Percentiles rank a stretch among this genome's conserved stretches.
These are phyloP conservation scores for Bombus huntii DNA, from an alignment of 1,140 invertebrate genomes.

Conservation along the genomic window DNA sequence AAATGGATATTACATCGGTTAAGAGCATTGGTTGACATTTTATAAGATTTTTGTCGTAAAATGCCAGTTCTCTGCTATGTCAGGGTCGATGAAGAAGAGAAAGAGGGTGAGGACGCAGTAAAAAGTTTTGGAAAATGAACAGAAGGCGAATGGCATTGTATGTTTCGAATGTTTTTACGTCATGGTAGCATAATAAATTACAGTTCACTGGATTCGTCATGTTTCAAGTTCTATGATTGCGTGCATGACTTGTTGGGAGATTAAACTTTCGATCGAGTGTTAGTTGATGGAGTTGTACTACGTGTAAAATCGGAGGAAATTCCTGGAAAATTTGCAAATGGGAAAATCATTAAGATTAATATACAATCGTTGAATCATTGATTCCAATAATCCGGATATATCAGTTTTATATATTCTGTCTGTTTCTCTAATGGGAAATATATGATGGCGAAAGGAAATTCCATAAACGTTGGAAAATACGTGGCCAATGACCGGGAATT, in stretches of 20 bases:
- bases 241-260: slow-evolving; percentile 19
- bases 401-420: neutral
- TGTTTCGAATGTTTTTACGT: neutral
- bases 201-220: neutral
- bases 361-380: neutral
- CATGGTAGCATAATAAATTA: slow-evolving; percentile 32
- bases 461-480: slow-evolving; percentile 8
- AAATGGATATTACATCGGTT: slow-evolving; percentile 1
- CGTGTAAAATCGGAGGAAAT: neutral
- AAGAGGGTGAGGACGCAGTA: neutral
- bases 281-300: neutral
- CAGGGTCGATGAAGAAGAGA: neutral
- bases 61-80: slow-evolving; percentile 12
- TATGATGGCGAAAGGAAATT: neutral
- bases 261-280: slow-evolving; percentile 10
- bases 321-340: neutral
- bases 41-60: slow-evolving; percentile 21
- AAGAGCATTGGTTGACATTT: slow-evolving; percentile 11
- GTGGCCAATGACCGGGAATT: slow-evolving; percentile 33
- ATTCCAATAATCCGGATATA: neutral
- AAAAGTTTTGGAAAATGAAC: slow-evolving; percentile 14
- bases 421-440: neutral
- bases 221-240: neutral
- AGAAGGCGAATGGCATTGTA: neutral
- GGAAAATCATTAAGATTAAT: neutral